Evolutionary conservation across 2,888 invertebrate genomes (phyloP), one percentile per base, ranked within the genome.

Genomic region (Xestoiulus laeticollis): DNA sequence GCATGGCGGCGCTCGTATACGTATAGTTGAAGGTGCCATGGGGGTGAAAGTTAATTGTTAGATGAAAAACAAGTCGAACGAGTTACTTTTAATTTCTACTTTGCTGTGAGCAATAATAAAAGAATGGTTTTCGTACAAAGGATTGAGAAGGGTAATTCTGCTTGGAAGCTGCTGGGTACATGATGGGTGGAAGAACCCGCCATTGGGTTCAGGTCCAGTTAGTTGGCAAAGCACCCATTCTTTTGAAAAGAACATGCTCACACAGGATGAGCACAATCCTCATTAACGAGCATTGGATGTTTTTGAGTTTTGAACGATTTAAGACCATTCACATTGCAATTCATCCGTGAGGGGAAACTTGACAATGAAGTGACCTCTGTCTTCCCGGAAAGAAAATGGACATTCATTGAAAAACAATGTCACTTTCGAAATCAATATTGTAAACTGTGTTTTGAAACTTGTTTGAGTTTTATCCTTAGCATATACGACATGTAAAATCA

Each of bases 11-110:
- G 59, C 59, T 59, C 59, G 59, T 26, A n/a, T n/a, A n/a, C 26
- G 26, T 26, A n/a, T n/a, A n/a, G n/a, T 38, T 12, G 68, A 68
- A 26, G 68, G 12, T 48, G 68, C 68, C 68, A 10, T 26, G 68
- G 26, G 68, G 68, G 68, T 30, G 68, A 68, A 68, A 68, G 68
- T 68, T 68, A 68, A 68, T 68, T 68, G 68, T 68, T 26, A 26
- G 68, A 68, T 68, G 68, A 68, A 68, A 68, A 68, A 68, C 68
- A 68, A 68, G 68, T 68, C 68, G 68, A 68, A 68, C 68, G 68
- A 68, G 68, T 68, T 68, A 68, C 68, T 68, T 68, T 68, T 68
- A 68, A 68, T 68, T 68, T 68, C 68, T 68, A 26, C 26, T 68
- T 68, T 26, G 68, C 68, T 26, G 8, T 26, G 26, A 68, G 68